Base-by-base conservation (phyloP, 2,113 vertebrate species). In the Sciurus niger region DNA sequence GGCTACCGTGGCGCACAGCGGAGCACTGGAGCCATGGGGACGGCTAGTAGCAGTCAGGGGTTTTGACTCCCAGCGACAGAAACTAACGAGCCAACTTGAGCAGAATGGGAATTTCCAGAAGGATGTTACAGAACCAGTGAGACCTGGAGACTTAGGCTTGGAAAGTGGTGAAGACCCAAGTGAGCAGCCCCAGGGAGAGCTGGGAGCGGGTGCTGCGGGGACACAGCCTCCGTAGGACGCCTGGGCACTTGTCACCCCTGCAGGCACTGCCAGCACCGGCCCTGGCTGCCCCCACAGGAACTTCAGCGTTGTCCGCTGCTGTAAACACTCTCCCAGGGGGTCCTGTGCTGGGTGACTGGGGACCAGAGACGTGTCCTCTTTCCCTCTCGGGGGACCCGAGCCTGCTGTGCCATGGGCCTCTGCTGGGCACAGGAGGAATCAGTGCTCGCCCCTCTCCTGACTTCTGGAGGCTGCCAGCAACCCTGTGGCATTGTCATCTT, bases 121-220 rank as follows among this genome's bases (percentile, higher is more conserved):
- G 34, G 58, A 17, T 8, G 37, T 14, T 1, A 14, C 25, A 32
- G 55, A 76, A 46, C 46, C 3, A 0, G 2, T 1, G 6, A 13
- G n/a, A 13, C 2, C 84, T 53, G n/a, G 51, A 48, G 67, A 37
- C 73, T 34, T 32, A 48, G 53, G 5, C 32, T 82, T 13, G 32
- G 18, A 14, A 20, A 72, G 18, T 0, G 2, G 32, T 32, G 22
- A 34, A 14, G 53, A 24, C 11, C 14, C 8, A 40, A 46, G 70
- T 34, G 68, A 40, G 22, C 4, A 53, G 20, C 7, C 18, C 28
- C 48, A 34, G n/a, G 13, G 70, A 43, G 6, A 17, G 30, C 32
- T 28, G 14, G 10, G 2, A 14, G 10, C 51, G 55, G 40, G 22
- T 1, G 9, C 67, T 2, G 2, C 40, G 1, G 11, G 34, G 24